Conservation (phyloP, 2,888 invertebrate genomes). For the Himalopsyche japonica region DNA sequence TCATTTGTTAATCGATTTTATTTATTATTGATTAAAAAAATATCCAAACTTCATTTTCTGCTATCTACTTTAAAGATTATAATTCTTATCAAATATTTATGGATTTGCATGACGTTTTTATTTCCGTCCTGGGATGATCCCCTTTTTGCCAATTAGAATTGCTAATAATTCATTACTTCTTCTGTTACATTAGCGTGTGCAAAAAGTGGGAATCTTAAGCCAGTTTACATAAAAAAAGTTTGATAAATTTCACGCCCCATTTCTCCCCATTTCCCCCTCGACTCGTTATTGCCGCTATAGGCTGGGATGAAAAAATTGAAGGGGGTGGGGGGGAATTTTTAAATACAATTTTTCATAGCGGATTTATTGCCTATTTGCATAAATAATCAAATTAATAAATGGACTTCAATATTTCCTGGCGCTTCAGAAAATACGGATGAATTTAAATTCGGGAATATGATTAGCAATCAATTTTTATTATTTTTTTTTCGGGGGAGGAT, state of each 20-base stretch:
- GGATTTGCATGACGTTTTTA: neutral
- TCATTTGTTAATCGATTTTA: no score
- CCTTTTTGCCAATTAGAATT: conserved; percentile 29
- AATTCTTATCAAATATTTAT: neutral
- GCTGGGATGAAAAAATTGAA: neutral
- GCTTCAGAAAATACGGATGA: conserved; percentile 15
- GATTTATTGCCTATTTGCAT: conserved; percentile 40
- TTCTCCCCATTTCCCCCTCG: conserved; percentile 22
- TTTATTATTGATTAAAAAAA: no score
- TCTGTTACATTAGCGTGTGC: conserved; percentile 23
- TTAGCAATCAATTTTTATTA: neutral
- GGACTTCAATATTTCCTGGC: conserved; percentile 6
- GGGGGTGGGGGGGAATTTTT: conserved; percentile 27
- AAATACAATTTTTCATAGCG: conserved; percentile 34
- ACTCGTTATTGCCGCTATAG: conserved; percentile 8
- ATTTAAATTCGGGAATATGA: conserved; percentile 3
- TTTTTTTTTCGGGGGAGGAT: neutral
- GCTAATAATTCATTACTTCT: conserved; percentile 34
- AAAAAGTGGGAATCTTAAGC: neutral
- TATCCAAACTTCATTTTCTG: neutral
- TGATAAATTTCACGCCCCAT: conserved; percentile 35
- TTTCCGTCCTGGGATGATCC: neutral
- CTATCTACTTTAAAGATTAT: neutral
- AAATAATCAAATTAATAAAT: conserved; percentile 41
- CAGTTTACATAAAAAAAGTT: conserved; percentile 20